Conservation (phyloP, 2,888 invertebrate genomes). For the Cosmorhoe ocellata region DNA sequence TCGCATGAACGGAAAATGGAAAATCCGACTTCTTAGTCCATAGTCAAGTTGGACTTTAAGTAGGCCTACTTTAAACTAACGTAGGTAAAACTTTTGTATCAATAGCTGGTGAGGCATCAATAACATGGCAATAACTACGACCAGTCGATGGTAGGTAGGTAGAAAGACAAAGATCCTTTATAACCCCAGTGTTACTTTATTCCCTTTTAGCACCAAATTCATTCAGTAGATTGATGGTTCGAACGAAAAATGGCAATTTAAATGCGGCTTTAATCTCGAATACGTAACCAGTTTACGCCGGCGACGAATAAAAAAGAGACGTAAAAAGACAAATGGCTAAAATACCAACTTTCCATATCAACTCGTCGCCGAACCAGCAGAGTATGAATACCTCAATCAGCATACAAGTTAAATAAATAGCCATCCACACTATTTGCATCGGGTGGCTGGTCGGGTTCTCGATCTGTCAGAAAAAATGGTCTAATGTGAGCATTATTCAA, state of each 20-base stretch:
- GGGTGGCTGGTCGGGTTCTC: conserved; percentile 73
- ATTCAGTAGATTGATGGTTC: conserved; percentile 25
- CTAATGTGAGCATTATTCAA: conserved; percentile 36
- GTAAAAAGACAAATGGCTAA: conserved; percentile 26
- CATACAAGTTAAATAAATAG: conserved; percentile 77
- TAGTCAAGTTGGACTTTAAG: too few relatives aligned
- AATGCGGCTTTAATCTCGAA: conserved; percentile 23
- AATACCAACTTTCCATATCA: conserved; percentile 70
- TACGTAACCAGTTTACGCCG: conserved; percentile 23
- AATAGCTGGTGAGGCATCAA: too few relatives aligned
- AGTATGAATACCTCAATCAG: conserved; percentile 76
- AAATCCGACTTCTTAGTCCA: too few relatives aligned
- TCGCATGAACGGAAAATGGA: too few relatives aligned
- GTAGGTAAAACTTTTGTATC: too few relatives aligned
- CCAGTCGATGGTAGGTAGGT: too few relatives aligned
- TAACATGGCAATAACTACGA: too few relatives aligned
- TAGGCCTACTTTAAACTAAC: too few relatives aligned
- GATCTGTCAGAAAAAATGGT: conserved; percentile 55
- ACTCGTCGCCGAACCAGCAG: conserved; percentile 78
- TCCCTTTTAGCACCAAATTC: conserved; percentile 21
- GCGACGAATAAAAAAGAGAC: conserved; percentile 12
- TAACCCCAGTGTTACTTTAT: conserved; percentile 1
- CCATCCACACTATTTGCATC: conserved; percentile 78
- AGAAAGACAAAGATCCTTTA: too few relatives aligned
- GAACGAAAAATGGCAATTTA: conserved; percentile 25